phyloP scores from a whole-genome alignment of 2,888 invertebrate species.

The Artemia sinica region DNA sequence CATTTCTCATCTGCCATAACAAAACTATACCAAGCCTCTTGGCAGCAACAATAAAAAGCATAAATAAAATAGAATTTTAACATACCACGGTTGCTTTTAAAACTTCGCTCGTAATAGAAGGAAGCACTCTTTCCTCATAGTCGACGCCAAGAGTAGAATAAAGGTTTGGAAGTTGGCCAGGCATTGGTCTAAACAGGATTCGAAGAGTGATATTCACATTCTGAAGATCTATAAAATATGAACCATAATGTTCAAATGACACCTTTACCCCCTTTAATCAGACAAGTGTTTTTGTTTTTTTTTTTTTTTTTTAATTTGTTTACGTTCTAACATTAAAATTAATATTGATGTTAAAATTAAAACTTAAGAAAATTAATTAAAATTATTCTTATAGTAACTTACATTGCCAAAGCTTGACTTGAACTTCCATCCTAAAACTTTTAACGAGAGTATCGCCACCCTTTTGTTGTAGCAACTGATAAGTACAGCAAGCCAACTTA shows the following conservation, averaged over 20 bases:
- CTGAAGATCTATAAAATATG: slow-evolving; percentile 62
- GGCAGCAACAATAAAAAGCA: neutral
- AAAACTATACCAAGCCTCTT: neutral
- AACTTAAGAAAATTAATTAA: neutral
- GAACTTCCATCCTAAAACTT: no score
- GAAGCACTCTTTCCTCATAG: slow-evolving; percentile 93
- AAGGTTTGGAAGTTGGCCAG: slow-evolving; percentile 82
- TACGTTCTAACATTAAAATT: neutral
- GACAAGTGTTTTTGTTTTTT: neutral
- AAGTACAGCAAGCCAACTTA: no score
- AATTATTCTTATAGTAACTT: no score
- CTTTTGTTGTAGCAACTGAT: no score
- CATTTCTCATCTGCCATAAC: no score
- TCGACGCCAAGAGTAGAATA: slow-evolving; percentile 90
- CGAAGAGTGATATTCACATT: slow-evolving; percentile 97
- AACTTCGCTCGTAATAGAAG: slow-evolving; percentile 98
- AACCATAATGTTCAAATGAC: neutral
- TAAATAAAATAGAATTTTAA: slow-evolving; percentile 25
- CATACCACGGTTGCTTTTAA: slow-evolving; percentile 79
- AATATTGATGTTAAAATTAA: neutral
- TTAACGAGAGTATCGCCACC: no score
- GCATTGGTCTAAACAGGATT: slow-evolving; percentile 85
- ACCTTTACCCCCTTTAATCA: neutral
- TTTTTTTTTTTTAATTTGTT: neutral
- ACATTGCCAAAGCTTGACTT: no score